A percentile compares a stretch with the other conserved stretches of the same genome.
Evolutionary conservation across 2,888 invertebrate genomes (phyloP).

Genomic region (Alentia gelatinosa): DNA sequence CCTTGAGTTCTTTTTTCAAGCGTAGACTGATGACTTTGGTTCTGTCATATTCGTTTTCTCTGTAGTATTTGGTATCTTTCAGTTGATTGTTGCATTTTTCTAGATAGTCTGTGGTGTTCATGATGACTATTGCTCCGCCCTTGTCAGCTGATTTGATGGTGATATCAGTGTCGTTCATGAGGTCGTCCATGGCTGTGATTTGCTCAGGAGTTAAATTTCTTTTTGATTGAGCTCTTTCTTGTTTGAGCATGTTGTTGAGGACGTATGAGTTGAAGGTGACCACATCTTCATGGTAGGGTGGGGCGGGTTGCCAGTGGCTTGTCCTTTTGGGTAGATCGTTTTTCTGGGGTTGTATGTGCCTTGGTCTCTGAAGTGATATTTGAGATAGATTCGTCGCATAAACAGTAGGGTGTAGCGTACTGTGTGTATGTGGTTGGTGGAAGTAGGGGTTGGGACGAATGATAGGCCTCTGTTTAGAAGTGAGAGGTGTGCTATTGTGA

Average conservation of each 20-base stretch:
- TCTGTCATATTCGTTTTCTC: neutral
- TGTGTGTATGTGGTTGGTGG: neutral
- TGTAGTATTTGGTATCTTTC: neutral
- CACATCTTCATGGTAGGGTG: neutral
- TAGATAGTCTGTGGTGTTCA: neutral
- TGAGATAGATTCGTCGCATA: neutral
- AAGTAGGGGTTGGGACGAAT: neutral
- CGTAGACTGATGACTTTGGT: neutral
- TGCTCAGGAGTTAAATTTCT: neutral
- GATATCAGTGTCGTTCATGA: neutral
- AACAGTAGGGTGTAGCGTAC: neutral
- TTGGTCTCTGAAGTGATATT: neutral
- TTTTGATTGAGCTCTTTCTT: neutral
- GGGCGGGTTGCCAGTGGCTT: neutral
- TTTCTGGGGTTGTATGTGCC: neutral
- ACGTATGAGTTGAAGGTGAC: too few species aligned
- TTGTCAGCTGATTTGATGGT: neutral
- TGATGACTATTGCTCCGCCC: neutral
- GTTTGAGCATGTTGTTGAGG: too few species aligned
- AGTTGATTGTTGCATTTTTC: neutral
- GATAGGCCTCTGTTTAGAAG: neutral
- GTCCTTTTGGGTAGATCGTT: neutral
- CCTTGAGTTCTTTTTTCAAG: neutral
- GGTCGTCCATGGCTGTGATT: neutral
- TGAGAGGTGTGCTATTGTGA: neutral